A percentile compares a stretch with the other conserved stretches of the same genome.
Evolutionary conservation across 1,140 invertebrate genomes (phyloP).

Genomic region (Zaprionus ornatus): DNA sequence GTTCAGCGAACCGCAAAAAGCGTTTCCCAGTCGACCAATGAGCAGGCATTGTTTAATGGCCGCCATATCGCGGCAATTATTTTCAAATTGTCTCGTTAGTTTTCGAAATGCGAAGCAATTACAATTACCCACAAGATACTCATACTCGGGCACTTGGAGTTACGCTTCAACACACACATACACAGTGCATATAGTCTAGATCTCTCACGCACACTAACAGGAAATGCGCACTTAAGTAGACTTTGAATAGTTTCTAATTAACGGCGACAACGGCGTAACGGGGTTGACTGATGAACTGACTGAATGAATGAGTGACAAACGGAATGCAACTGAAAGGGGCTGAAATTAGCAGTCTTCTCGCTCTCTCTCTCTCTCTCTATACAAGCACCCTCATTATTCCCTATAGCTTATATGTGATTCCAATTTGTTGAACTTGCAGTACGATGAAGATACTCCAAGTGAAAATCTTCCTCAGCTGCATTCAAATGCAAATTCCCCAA

Average conservation of each 20-base stretch:
- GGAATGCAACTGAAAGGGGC: constrained; percentile 1
- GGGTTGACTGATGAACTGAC: constrained; percentile 52
- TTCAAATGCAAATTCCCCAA: constrained; percentile 59
- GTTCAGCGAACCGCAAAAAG: constrained; percentile 70
- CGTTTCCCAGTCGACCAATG: constrained; percentile 56
- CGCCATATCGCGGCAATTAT: constrained; percentile 75
- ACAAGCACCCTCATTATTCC: neutral
- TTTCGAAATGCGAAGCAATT: constrained; percentile 71
- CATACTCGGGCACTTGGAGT: constrained; percentile 35
- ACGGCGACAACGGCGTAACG: constrained; percentile 73
- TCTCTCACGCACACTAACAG: constrained; percentile 42
- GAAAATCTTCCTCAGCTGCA: neutral
- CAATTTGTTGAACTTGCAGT: neutral
- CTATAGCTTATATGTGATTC: neutral
- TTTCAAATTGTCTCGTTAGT: constrained; percentile 80
- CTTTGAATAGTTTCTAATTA: constrained; percentile 82
- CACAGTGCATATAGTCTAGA: constrained; percentile 20
- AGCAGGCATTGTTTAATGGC: constrained; percentile 64
- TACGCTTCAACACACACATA: constrained; percentile 71
- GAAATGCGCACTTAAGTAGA: constrained; percentile 79
- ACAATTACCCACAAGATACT: constrained; percentile 62
- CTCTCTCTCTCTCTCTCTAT: neutral
- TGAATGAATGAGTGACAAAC: constrained; percentile 14
- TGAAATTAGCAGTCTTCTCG: neutral
- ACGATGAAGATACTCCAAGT: neutral